phyloP scores from a whole-genome alignment of 2,113 vertebrate genomes.

The human region DNA sequence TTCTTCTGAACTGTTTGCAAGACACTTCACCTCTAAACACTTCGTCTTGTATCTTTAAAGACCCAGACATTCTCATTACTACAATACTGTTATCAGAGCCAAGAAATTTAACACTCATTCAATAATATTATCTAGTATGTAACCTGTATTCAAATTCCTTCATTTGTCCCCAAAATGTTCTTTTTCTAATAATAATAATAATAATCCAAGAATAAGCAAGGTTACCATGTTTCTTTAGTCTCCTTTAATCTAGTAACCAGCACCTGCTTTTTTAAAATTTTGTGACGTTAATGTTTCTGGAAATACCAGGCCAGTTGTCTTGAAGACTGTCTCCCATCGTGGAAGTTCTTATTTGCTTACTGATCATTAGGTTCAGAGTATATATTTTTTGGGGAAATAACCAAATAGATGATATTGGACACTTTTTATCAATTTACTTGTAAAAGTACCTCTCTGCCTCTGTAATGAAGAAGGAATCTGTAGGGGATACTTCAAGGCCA shows the following conservation, averaged over 20 bases:
- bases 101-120: not conserved
- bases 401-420: not conserved
- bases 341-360: not conserved
- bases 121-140: not conserved
- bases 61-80: not conserved
- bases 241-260: not conserved
- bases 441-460: not conserved
- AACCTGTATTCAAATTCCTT: not conserved
- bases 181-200: not conserved
- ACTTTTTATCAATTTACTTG: not conserved
- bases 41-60: not conserved
- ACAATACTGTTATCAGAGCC: not conserved
- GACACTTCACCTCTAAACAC: not conserved
- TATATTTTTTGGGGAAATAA: not conserved
- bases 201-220: not conserved
- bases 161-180: not conserved
- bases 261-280: not conserved
- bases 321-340: not conserved
- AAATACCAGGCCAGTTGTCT: not conserved
- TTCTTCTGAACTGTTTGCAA: slow-evolving; percentile 13
- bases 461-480: not conserved
- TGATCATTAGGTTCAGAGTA: not conserved
- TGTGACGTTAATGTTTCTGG: not conserved
- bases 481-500: not conserved
- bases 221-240: not conserved